Evolutionary conservation across 1,140 invertebrate genomes (phyloP), one percentile per base, ranked within the genome.

Genomic region (Mactra quadrangularis): DNA sequence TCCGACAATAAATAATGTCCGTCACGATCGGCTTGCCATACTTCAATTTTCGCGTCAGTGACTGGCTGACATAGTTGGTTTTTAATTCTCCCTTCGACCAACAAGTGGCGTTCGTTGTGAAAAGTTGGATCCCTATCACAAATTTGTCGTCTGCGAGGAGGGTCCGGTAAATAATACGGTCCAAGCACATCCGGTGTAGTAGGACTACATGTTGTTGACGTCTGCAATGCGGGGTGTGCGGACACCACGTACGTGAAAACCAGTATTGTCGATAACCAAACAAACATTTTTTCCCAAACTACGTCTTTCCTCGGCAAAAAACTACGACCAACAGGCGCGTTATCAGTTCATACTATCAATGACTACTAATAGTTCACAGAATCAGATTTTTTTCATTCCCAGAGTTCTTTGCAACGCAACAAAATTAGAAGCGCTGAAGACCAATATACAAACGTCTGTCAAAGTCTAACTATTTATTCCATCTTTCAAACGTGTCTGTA

Each of bases 101-200:
- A 55, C 17, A 82, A 45, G 41, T 74, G 71, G 19, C 45, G 68
- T 19, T 55, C 19, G 11, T 74, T 27, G 7, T 82, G 41, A 25
- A 66, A 74, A 27, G 50, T 59, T 11, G 53, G 53, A n/a, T 81
- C 77, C 25, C 66, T 55, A 1, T 71, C 53, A 33, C 77, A 81
- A 2, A 82, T 74, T 29, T 74, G 59, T 55, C 79, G 70, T 57
- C 79, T 59, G 47, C 27, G 55, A 6, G 79, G 79, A 0, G 70
- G 55, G 25, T 66, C 35, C 0, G 79, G 79, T 27, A 60, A 82
- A 29, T 82, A 82, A 35, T 82, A 82, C n/a, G 79, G 79, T 6
- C 79, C 79, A 22, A 82, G 70, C 11, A 82, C 70, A 55, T 82
- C 79, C 17, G 79, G 45, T 33, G 79, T 47, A 25, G 79, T 82